phyloP scores from a whole-genome alignment of 2,888 invertebrate genomes.

The Colletes collaris region DNA sequence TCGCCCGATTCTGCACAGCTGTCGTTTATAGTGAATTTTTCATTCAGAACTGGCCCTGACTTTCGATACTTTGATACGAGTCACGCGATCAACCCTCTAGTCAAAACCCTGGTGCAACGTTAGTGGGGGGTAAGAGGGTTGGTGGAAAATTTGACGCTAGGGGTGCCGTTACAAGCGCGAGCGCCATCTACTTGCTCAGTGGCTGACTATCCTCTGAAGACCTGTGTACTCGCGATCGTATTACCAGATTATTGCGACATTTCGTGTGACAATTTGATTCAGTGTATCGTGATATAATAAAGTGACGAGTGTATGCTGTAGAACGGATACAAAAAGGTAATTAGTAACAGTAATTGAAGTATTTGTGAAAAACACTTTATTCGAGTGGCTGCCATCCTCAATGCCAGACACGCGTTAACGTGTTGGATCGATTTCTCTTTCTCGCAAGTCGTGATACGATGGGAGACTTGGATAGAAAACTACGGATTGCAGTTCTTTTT shows the following conservation, averaged over 20 bases:
- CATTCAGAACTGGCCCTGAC: slow-evolving; percentile 34
- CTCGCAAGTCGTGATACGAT: slow-evolving; percentile 67
- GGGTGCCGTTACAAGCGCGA: slow-evolving; percentile 65
- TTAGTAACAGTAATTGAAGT: slow-evolving; percentile 13
- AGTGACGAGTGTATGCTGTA: slow-evolving; percentile 69
- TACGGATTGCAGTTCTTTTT: slow-evolving; percentile 24
- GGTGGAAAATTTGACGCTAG: slow-evolving; percentile 54
- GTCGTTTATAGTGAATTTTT: slow-evolving; percentile 8
- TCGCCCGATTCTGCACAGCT: no score
- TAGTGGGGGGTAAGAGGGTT: slow-evolving; percentile 19
- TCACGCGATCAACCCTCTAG: slow-evolving; percentile 51
- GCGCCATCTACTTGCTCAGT: slow-evolving; percentile 77
- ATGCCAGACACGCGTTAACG: slow-evolving; percentile 73
- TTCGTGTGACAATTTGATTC: slow-evolving; percentile 61
- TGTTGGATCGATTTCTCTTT: slow-evolving; percentile 80
- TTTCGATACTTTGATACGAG: slow-evolving; percentile 39
- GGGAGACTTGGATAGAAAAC: slow-evolving; percentile 28
- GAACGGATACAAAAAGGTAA: slow-evolving; percentile 67
- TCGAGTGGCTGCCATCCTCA: slow-evolving; percentile 59
- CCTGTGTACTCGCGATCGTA: slow-evolving; percentile 67
- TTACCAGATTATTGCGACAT: slow-evolving; percentile 69
- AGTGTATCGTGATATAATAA: slow-evolving; percentile 67
- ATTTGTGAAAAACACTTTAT: background rate
- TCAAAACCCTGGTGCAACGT: slow-evolving; percentile 34
- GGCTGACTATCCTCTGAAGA: slow-evolving; percentile 75